Base-by-base conservation (phyloP, 2,888 invertebrate genomes). In the Drosophila neutralis region DNA sequence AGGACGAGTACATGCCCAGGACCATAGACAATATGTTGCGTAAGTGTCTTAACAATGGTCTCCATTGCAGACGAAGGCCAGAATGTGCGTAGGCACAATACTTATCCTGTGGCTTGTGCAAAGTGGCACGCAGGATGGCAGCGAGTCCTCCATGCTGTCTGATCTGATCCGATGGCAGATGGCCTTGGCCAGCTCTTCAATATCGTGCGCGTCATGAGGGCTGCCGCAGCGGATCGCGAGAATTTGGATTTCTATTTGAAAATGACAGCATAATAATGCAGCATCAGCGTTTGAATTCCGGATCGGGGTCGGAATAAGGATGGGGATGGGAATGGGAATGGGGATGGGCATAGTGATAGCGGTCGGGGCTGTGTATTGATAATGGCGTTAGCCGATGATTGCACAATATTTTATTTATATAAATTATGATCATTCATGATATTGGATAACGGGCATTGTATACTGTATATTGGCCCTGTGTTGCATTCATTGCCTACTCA, bases 371-470 rank as follows among this genome's bases (percentile, higher is more conserved):
- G 42, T 21, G 40, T 42, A 40, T 66, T 60, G 69, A 70, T 62
- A 80, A 78, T 81, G 74, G 82, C 79, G 67, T 72, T 60, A 63
- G 71, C 62, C 67, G 59, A 88, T 84, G 86, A 84, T 84, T 88
- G 76, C 76, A 84, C 88, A 84, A 84, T 83, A 86, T 84, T 84
- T 84, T 80, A 85, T 80, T 73, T 87, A 83, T 77, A 79, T 58
- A 83, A 83, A 87, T 85, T 87, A 87, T 84, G 87, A 87, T 87
- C 85, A 87, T 85, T 83, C 74, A 84, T 87, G 84, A 78, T 72
- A 64, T 63, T 78, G 24, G 58, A 49, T 62, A 45, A 24, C 24
- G 45, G 4, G 13, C 13, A 45, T 21, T 31, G 31, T 15, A 15
- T 15, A 36, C 13, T 36, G 36, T 11, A 21, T 21, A 42, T 45